Evolutionary conservation across 1,140 invertebrate species (phyloP).

Genomic region (Platorchestia sp.): DNA sequence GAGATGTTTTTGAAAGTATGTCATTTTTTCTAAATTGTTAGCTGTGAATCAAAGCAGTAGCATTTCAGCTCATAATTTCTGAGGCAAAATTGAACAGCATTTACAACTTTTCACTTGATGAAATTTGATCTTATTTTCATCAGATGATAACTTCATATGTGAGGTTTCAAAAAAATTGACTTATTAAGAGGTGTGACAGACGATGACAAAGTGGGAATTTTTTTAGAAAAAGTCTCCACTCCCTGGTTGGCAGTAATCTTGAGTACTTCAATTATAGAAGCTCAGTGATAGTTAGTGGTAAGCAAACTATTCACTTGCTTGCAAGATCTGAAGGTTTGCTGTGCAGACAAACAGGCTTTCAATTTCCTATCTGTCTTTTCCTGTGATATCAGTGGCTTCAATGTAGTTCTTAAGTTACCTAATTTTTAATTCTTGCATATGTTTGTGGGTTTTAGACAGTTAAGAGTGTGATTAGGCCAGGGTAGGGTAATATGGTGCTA

Average conservation of each 20-base stretch:
- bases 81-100: too few species aligned
- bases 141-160: not conserved
- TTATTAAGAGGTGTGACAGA: not conserved
- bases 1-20: not conserved
- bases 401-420: too few species aligned
- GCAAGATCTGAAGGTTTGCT: too few species aligned
- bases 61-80: not conserved
- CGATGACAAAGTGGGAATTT: not conserved
- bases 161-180: not conserved
- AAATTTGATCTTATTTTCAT: too few species aligned
- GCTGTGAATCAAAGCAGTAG: not conserved
- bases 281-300: not conserved
- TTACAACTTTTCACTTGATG: too few species aligned
- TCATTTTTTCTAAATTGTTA: not conserved
- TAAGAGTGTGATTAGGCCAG: too few species aligned
- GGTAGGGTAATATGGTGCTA: too few species aligned
- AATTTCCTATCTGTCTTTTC: not conserved
- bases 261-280: not conserved
- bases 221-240: not conserved
- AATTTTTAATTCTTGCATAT: too few species aligned
- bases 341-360: not conserved
- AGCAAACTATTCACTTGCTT: not conserved
- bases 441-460: too few species aligned
- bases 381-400: too few species aligned
- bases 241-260: not conserved